Conservation (phyloP, 2,113 vertebrate species). For the Pollachius pollachius region DNA sequence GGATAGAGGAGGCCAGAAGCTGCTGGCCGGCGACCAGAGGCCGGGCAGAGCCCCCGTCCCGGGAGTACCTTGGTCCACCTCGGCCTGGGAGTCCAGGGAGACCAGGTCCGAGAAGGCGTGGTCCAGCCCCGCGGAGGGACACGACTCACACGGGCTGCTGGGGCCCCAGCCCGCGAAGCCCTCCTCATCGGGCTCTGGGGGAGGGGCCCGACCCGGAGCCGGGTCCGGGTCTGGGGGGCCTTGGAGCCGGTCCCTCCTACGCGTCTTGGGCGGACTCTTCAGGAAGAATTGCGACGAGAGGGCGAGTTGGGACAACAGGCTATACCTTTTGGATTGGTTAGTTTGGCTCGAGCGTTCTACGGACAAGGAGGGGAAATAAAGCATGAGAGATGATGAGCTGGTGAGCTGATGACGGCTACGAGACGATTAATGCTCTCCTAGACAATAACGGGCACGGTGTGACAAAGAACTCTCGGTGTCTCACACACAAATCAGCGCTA, state of each 20-base stretch:
- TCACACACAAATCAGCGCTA: no score
- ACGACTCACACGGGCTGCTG: conserved; percentile 35
- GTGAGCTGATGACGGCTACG: no score
- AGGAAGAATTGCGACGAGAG: conserved; percentile 76
- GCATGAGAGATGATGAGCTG: background rate
- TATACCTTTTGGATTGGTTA: conserved; percentile 78
- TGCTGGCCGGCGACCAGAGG: conserved; percentile 8
- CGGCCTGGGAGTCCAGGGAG: conserved; percentile 77
- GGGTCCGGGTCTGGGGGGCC: conserved; percentile 29
- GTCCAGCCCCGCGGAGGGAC: conserved; percentile 56
- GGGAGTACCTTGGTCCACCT: conserved; percentile 83
- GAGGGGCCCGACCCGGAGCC: conserved; percentile 31
- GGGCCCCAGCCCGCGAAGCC: conserved; percentile 42
- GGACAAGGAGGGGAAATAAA: conserved; percentile 52
- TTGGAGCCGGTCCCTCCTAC: conserved; percentile 53
- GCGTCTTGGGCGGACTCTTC: conserved; percentile 67
- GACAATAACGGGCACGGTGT: no score
- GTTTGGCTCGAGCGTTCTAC: conserved; percentile 77
- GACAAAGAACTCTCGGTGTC: no score
- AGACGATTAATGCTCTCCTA: no score
- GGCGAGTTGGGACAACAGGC: conserved; percentile 84
- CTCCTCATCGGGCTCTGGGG: conserved; percentile 37
- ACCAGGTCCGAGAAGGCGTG: conserved; percentile 65
- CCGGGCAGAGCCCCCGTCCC: conserved; percentile 17
- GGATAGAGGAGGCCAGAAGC: background rate